Percentiles rank a stretch among this genome's conserved stretches.
phyloP scores from a whole-genome alignment of 2,888 invertebrate genomes.

The Pocota personata region DNA sequence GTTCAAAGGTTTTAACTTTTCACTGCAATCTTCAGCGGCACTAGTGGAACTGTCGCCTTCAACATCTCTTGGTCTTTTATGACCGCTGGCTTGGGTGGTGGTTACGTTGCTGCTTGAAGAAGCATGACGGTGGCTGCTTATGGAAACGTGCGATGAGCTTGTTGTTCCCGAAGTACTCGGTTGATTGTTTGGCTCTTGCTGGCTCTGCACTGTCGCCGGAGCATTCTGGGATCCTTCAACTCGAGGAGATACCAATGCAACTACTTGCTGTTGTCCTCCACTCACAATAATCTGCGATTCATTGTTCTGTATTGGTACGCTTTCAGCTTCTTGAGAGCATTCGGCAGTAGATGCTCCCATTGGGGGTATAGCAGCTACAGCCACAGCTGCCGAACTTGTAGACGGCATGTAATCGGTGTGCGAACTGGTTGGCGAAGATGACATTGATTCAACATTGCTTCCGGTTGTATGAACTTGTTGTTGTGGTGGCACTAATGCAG shows the following conservation, averaged over 20 bases:
- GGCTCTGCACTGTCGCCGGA: slow-evolving; percentile 78
- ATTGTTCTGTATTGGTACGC: slow-evolving; percentile 80
- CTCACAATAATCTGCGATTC: slow-evolving; percentile 80
- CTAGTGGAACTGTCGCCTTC: slow-evolving; percentile 84
- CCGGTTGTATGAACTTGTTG: slow-evolving; percentile 85
- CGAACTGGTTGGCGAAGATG: slow-evolving; percentile 89
- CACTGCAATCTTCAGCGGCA: slow-evolving; percentile 82
- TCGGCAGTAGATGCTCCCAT: slow-evolving; percentile 82
- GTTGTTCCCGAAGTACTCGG: slow-evolving; percentile 82
- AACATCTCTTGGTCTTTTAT: slow-evolving; percentile 85
- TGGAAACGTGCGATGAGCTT: slow-evolving; percentile 80
- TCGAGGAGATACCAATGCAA: slow-evolving; percentile 88
- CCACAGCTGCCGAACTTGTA: slow-evolving; percentile 87
- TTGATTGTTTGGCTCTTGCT: slow-evolving; percentile 80
- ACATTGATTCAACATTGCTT: slow-evolving; percentile 83
- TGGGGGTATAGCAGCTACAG: slow-evolving; percentile 88
- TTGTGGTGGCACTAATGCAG: slow-evolving; percentile 85
- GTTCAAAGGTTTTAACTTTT: slow-evolving; percentile 79
- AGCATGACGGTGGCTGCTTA: slow-evolving; percentile 83
- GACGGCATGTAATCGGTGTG: slow-evolving; percentile 94
- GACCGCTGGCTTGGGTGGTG: slow-evolving; percentile 85
- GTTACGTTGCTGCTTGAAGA: slow-evolving; percentile 88
- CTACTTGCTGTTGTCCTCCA: slow-evolving; percentile 85
- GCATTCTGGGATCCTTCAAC: slow-evolving; percentile 85
- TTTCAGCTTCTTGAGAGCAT: slow-evolving; percentile 83